Base-by-base conservation (phyloP, 2,113 vertebrate species). In the Silurus glanis region DNA sequence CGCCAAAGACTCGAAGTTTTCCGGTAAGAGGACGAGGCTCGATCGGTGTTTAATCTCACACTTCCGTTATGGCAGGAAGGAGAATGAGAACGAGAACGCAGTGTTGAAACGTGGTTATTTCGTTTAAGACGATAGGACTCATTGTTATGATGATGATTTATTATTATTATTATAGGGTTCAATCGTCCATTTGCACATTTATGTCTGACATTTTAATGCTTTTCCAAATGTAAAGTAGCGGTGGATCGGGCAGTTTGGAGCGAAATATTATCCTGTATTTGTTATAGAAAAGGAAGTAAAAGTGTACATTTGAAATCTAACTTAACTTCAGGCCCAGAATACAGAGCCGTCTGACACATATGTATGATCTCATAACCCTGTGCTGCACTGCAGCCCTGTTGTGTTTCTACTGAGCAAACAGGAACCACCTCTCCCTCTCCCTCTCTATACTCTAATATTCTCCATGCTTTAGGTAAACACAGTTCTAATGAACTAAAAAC, bases 1-100 rank as follows among this genome's bases (percentile, higher is more conserved):
- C 89, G 64, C 90, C 88, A 95, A 94, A 94, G 95, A 96, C 83
- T 92, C 94, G 23, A 95, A 93, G 91, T 89, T 91, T 25, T 92
- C 94, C 66, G 95, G 95, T 96, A 95, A 95, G 95, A 92, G 9
- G 14, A 12, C 9, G 9, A 55, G 6, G 3, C 13, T 51, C 3
- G 25, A 13, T 83, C 56, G 56, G 28, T 37, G 37, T 58, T 79
- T 61, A 47, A 23, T 47, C 13, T 37, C 6, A 9, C 25, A 16
- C 2, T 25, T 78, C 51, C 51, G 75, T 25, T 14, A 13, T 7
- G n/a, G 16, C 7, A 28, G n/a, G 75, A 55, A 78, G n/a, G 4
- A 2, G 25, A 53, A 28, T 25, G 8, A 14, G 6, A 23, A 0
- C 2, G 45, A 12, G 1, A 4, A 37, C 5, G 17, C 69, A 21